Conservation (phyloP, 2,797 vertebrate species). For the Spheniscus humboldti region DNA sequence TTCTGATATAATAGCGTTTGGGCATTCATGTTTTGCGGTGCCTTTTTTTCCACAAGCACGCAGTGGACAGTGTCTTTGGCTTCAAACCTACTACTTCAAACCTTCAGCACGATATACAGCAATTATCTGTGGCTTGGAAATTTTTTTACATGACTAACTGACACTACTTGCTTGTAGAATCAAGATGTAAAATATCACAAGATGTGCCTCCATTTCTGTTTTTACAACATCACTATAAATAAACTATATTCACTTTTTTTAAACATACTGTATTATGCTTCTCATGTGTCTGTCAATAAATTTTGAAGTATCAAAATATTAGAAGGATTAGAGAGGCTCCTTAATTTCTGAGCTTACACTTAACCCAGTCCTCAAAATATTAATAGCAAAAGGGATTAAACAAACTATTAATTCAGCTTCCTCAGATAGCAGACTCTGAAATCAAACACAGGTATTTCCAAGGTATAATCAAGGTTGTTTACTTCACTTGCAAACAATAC, state of each 20-base stretch:
- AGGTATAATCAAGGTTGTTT: neutral
- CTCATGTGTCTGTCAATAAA: slow-evolving; percentile 17
- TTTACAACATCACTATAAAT: neutral
- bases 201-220: neutral
- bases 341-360: slow-evolving; percentile 15
- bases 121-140: neutral
- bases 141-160: neutral
- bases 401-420: slow-evolving; percentile 9
- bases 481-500: neutral
- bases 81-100: neutral
- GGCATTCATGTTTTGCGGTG: neutral
- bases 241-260: neutral
- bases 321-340: slow-evolving; percentile 1
- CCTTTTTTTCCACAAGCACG: neutral
- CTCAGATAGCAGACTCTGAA: neutral
- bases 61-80: neutral
- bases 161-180: neutral
- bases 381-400: slow-evolving; percentile 17
- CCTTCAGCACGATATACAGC: neutral
- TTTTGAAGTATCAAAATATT: slow-evolving; percentile 40
- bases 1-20: neutral
- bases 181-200: neutral
- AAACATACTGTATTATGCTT: neutral
- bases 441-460: neutral
- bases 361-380: slow-evolving; percentile 34